Evolutionary conservation across 2,888 invertebrate species (phyloP).

Genomic region (Cerastis leucographa): DNA sequence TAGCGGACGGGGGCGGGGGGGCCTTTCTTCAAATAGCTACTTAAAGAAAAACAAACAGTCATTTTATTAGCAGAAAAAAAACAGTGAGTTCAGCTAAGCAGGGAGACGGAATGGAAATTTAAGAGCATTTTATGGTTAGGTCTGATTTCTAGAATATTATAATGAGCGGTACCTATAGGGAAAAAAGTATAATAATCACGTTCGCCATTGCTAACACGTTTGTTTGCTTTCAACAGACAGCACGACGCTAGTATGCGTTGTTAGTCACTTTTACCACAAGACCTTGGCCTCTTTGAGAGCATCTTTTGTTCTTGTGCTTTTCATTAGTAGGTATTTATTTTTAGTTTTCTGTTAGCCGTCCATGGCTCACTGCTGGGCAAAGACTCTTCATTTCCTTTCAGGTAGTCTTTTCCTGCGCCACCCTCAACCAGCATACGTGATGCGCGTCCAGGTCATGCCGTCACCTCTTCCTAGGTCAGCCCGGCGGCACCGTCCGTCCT

Average conservation of each 20-base stretch:
- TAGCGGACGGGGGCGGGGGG: too few relatives aligned
- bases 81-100: too few relatives aligned
- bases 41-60: neutral
- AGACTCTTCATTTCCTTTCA: neutral
- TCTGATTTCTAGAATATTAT: neutral
- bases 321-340: neutral
- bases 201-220: neutral
- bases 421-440: neutral
- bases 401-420: neutral
- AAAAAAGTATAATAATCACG: neutral
- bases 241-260: neutral
- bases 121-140: neutral
- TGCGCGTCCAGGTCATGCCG: neutral
- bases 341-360: neutral
- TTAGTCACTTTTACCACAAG: constrained; percentile 7
- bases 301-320: neutral
- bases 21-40: neutral
- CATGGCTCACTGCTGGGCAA: neutral
- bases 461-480: neutral
- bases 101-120: neutral
- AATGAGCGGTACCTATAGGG: neutral
- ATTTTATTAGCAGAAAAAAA: neutral
- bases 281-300: neutral
- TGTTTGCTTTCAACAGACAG: constrained; percentile 4
- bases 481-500: neutral